Conservation (phyloP, 2,113 vertebrate genomes). For the Gymnarchus niloticus region DNA sequence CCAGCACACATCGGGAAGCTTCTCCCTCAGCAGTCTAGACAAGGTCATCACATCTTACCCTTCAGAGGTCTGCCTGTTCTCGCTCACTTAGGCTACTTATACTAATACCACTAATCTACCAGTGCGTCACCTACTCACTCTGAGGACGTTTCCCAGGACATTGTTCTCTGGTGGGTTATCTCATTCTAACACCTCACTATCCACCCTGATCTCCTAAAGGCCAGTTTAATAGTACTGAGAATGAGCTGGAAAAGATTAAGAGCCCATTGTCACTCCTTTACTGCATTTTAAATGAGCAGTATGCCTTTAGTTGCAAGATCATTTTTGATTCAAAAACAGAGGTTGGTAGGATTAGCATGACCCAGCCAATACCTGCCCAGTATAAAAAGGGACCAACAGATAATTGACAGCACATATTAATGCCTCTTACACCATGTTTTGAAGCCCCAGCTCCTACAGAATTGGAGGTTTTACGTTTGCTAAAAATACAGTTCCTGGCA, state of each 20-base stretch:
- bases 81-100: neutral
- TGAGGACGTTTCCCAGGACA: neutral
- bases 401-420: neutral
- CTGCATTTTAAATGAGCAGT: neutral
- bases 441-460: neutral
- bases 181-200: neutral
- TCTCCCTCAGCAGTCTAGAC: neutral
- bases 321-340: neutral
- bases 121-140: neutral
- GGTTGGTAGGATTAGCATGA: neutral
- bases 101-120: neutral
- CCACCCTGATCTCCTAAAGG: neutral
- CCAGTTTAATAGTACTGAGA: too few relatives aligned
- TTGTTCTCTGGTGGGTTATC: neutral
- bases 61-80: neutral
- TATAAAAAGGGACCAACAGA: neutral
- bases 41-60: neutral
- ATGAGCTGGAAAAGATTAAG: too few relatives aligned
- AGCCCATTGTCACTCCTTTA: neutral
- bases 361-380: neutral
- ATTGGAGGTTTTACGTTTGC: neutral
- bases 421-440: neutral
- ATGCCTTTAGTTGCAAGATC: neutral
- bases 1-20: too few relatives aligned
- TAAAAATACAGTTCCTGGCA: neutral